These are phyloP conservation scores for Allygus modestus DNA, from an alignment of 2,888 invertebrate genomes.

Conservation along the genomic window DNA sequence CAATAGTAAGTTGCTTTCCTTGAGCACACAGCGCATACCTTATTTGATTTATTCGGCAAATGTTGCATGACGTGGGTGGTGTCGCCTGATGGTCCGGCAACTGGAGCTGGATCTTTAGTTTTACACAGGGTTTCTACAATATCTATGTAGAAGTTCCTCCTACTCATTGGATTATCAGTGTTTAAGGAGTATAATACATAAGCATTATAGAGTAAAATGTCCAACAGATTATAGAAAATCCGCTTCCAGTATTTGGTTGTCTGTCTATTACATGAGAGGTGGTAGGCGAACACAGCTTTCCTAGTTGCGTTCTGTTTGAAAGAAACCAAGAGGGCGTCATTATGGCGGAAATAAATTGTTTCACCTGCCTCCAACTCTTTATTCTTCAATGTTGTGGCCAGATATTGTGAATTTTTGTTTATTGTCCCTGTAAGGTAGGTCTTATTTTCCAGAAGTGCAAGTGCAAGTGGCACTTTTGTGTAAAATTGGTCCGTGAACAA, in stretches of 20 bases:
- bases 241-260: slow-evolving; percentile 38
- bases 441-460: background rate
- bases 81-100: too few species aligned
- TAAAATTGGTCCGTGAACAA: slow-evolving; percentile 42
- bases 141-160: background rate
- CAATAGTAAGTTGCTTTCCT: too few species aligned
- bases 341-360: slow-evolving; percentile 17
- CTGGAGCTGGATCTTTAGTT: too few species aligned
- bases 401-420: slow-evolving; percentile 22
- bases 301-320: slow-evolving; percentile 41
- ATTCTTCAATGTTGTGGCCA: background rate
- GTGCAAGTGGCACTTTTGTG: slow-evolving; percentile 29
- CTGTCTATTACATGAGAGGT: slow-evolving; percentile 26
- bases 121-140: background rate
- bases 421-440: slow-evolving; percentile 45
- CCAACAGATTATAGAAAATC: slow-evolving; percentile 25
- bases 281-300: slow-evolving; percentile 38
- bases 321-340: slow-evolving; percentile 24
- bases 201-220: slow-evolving; percentile 10
- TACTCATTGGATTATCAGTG: slow-evolving; percentile 26
- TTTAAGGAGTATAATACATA: slow-evolving; percentile 23
- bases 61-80: too few species aligned
- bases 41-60: too few species aligned
- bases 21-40: too few species aligned
- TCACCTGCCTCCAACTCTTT: background rate